Evolutionary conservation across 2,797 vertebrate genomes (phyloP).

Genomic region (Acanthurus lineatus): DNA sequence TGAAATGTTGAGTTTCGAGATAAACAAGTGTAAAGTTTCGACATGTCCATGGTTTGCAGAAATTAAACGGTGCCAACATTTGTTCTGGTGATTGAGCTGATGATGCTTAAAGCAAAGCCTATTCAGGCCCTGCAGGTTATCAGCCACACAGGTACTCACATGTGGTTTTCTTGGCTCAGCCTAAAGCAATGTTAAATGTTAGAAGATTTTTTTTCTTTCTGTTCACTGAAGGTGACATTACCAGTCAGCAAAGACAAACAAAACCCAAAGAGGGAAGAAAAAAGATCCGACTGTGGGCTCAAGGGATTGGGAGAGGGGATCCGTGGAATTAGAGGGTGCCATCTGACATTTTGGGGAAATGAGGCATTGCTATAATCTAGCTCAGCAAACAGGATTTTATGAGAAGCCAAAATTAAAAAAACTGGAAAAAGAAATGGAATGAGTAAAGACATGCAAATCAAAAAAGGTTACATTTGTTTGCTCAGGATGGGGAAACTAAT

Average conservation of each 20-base stretch:
- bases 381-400: slow-evolving; percentile 65
- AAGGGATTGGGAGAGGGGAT: slow-evolving; percentile 55
- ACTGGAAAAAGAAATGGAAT: slow-evolving; percentile 26
- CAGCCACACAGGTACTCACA: slow-evolving; percentile 8
- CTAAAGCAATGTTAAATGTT: slow-evolving; percentile 32
- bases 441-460: slow-evolving; percentile 44
- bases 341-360: slow-evolving; percentile 70
- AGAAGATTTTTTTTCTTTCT: slow-evolving; percentile 15
- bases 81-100: too few relatives aligned
- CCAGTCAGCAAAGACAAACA: slow-evolving; percentile 56
- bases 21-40: too few relatives aligned
- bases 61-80: too few relatives aligned
- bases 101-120: slow-evolving; percentile 23
- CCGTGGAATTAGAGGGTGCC: slow-evolving; percentile 56
- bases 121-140: slow-evolving; percentile 19
- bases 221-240: slow-evolving; percentile 57
- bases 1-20: too few relatives aligned
- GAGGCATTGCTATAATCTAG: slow-evolving; percentile 50
- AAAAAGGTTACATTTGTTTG: slow-evolving; percentile 58
- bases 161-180: slow-evolving; percentile 13
- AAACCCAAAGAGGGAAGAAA: slow-evolving; percentile 25
- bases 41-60: too few relatives aligned
- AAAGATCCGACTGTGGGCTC: slow-evolving; percentile 43
- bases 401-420: slow-evolving; percentile 50
- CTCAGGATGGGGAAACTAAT: slow-evolving; percentile 22